Evolutionary conservation across 2,113 vertebrate species (phyloP).

Genomic region (Phasianus colchicus): DNA sequence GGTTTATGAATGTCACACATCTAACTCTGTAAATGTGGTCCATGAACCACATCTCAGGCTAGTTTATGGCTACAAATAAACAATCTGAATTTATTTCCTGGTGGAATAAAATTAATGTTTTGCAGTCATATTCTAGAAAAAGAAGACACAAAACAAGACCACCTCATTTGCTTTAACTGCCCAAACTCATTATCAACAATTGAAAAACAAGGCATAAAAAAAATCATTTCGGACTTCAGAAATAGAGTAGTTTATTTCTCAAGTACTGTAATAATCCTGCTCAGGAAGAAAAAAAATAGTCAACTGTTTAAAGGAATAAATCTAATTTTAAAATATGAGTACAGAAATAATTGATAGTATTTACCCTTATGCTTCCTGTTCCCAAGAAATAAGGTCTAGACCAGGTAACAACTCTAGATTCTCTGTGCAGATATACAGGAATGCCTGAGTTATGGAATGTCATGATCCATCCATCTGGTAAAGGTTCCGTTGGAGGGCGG

Average conservation of each 20-base stretch:
- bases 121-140: neutral
- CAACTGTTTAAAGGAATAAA: neutral
- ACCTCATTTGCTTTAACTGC: neutral
- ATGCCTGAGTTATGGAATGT: slow-evolving; percentile 99
- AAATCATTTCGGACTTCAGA: rapidly evolving
- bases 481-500: slow-evolving; percentile 95
- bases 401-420: slow-evolving; percentile 98
- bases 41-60: neutral
- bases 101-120: neutral
- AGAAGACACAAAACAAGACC: neutral
- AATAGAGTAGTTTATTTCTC: neutral
- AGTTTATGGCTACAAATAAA: neutral
- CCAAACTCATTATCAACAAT: neutral
- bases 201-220: neutral
- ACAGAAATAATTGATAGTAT: neutral
- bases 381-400: slow-evolving; percentile 98
- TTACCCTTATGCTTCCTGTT: slow-evolving; percentile 98
- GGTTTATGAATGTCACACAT: neutral
- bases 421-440: slow-evolving; percentile 98
- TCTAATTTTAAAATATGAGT: neutral
- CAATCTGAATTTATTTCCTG: neutral
- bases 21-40: neutral
- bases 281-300: neutral
- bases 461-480: slow-evolving; percentile 99
- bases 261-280: neutral